A percentile compares a stretch with the other conserved stretches of the same genome.
These are phyloP conservation scores for Athene noctua DNA, from an alignment of 2,113 vertebrate genomes.

Conservation along the genomic window DNA sequence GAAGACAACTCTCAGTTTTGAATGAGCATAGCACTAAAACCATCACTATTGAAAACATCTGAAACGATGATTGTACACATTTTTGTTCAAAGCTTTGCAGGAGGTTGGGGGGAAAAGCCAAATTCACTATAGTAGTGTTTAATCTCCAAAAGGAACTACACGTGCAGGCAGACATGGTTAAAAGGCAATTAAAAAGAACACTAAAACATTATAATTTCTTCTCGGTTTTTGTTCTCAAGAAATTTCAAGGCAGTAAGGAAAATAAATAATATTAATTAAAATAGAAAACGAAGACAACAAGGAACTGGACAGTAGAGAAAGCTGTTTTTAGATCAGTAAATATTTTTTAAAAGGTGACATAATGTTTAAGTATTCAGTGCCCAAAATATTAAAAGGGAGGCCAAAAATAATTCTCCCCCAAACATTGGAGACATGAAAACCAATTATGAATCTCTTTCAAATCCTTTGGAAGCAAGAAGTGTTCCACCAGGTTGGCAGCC, in stretches of 20 bases:
- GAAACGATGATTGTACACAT: background rate
- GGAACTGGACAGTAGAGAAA: background rate
- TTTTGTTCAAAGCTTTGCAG: background rate
- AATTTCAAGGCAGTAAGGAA: background rate
- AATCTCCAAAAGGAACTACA: background rate
- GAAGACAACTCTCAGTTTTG: background rate
- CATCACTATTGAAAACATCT: background rate
- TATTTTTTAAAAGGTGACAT: background rate
- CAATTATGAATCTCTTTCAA: background rate
- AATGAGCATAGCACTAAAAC: background rate
- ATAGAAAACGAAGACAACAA: background rate
- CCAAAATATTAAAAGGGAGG: background rate
- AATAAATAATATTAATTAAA: background rate
- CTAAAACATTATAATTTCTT: background rate
- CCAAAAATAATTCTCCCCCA: background rate
- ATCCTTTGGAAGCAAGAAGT: background rate
- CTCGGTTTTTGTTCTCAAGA: background rate
- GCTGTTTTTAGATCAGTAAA: background rate
- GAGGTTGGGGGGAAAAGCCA: background rate
- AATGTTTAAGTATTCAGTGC: background rate
- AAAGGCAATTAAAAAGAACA: background rate
- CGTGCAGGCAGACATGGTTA: background rate
- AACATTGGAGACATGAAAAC: background rate
- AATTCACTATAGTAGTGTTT: background rate
- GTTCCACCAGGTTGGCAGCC: background rate